Percentiles rank a stretch among this genome's conserved stretches.
Evolutionary conservation across 2,113 vertebrate genomes (phyloP).

Genomic region (Carassius gibelio): DNA sequence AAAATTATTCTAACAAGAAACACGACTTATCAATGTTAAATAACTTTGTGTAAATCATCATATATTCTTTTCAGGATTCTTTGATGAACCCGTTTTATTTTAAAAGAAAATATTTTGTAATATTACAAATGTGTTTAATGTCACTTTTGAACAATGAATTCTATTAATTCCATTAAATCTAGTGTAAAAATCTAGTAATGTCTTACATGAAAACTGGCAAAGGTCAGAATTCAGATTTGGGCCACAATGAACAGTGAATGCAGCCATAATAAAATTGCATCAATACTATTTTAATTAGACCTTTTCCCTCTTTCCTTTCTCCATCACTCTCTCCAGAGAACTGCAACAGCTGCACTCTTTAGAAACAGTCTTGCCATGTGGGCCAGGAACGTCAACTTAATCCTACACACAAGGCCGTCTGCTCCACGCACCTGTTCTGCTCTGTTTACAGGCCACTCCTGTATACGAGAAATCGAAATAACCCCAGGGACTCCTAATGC

Average conservation of each 20-base stretch:
- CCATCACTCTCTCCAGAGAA: conserved; percentile 25
- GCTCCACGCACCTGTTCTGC: conserved; percentile 59
- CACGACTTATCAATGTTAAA: not conserved
- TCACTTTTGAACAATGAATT: not conserved
- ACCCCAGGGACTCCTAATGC: conserved; percentile 49
- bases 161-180: no score
- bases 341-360: conserved; percentile 62
- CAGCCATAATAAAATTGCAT: not conserved
- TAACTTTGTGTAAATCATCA: not conserved
- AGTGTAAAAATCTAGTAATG: not conserved
- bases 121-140: not conserved
- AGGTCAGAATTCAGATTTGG: not conserved
- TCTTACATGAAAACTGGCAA: not conserved
- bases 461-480: conserved; percentile 32
- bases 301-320: conserved; percentile 18
- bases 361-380: conserved; percentile 60
- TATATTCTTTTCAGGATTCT: not conserved
- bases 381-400: conserved; percentile 46
- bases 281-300: not conserved
- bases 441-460: not conserved
- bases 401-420: conserved; percentile 60
- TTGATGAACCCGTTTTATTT: not conserved
- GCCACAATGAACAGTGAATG: not conserved
- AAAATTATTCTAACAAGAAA: not conserved
- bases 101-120: not conserved